phyloP scores from a whole-genome alignment of 2,113 vertebrate species.

The Ginglymostoma cirratum region DNA sequence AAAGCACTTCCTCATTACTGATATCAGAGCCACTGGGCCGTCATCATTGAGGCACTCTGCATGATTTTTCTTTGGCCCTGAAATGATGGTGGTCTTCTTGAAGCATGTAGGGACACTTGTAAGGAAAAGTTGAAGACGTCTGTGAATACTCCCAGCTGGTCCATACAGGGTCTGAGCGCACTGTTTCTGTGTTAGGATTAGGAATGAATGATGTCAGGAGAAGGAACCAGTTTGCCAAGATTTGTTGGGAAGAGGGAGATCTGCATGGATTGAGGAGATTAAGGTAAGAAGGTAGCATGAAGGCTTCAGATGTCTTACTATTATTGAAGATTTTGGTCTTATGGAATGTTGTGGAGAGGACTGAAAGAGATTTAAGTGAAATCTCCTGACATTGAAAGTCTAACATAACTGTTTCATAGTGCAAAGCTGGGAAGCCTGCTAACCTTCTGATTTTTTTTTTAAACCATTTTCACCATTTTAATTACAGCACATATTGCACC shows the following conservation, averaged over 20 bases:
- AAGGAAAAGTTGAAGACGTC: no score
- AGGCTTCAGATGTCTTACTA: neutral
- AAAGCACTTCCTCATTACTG: no score
- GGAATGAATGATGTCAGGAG: neutral
- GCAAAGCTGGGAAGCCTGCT: neutral
- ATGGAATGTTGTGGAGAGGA: neutral
- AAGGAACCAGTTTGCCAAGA: neutral
- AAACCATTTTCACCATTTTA: neutral
- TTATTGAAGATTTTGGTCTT: neutral
- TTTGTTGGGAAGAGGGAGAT: neutral
- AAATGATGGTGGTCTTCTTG: no score
- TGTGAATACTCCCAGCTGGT: no score
- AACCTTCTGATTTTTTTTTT: no score
- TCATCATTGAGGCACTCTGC: no score
- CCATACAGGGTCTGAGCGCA: no score
- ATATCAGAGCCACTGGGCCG: no score
- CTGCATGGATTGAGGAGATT: neutral
- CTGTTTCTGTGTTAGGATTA: neutral
- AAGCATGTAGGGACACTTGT: no score
- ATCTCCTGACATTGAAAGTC: neutral
- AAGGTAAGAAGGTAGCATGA: neutral
- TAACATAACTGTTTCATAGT: neutral
- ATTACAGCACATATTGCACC: neutral
- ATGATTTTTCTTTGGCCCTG: no score
- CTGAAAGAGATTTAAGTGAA: neutral